Conservation (phyloP, 2,888 invertebrate species). For the Eupithecia inturbata region DNA sequence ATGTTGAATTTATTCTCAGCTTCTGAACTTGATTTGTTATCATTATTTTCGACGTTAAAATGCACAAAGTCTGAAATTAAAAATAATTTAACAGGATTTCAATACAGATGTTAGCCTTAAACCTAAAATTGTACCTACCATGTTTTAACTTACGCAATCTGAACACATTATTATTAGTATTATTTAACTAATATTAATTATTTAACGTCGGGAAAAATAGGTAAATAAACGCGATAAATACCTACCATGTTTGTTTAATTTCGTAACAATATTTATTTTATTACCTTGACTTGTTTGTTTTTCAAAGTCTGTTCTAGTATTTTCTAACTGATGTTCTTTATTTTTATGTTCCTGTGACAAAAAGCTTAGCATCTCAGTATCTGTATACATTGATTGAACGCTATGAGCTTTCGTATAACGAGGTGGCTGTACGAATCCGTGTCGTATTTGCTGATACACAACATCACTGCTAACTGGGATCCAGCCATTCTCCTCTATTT, state of each 20-base stretch:
- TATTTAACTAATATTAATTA: too few species aligned
- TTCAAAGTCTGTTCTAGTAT: not conserved
- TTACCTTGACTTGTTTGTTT: conserved; percentile 14
- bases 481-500: conserved; percentile 37
- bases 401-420: conserved; percentile 12
- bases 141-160: too few species aligned
- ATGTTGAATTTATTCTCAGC: not conserved
- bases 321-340: not conserved
- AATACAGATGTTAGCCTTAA: not conserved
- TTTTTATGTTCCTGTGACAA: not conserved
- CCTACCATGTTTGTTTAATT: not conserved
- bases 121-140: too few species aligned
- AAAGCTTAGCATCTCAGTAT: conserved; percentile 13
- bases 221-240: too few species aligned
- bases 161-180: too few species aligned
- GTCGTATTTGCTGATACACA: conserved; percentile 36
- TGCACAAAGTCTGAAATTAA: conserved; percentile 25
- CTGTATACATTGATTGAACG: conserved; percentile 25
- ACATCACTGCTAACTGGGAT: conserved; percentile 38
- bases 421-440: not conserved
- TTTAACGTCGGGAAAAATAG: too few species aligned
- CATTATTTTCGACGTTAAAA: not conserved
- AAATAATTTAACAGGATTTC: not conserved
- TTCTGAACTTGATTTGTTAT: not conserved
- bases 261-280: not conserved